A percentile compares a stretch with the other conserved stretches of the same genome.
phyloP scores from a whole-genome alignment of 2,797 vertebrate species.

The Sarcoramphus papa region DNA sequence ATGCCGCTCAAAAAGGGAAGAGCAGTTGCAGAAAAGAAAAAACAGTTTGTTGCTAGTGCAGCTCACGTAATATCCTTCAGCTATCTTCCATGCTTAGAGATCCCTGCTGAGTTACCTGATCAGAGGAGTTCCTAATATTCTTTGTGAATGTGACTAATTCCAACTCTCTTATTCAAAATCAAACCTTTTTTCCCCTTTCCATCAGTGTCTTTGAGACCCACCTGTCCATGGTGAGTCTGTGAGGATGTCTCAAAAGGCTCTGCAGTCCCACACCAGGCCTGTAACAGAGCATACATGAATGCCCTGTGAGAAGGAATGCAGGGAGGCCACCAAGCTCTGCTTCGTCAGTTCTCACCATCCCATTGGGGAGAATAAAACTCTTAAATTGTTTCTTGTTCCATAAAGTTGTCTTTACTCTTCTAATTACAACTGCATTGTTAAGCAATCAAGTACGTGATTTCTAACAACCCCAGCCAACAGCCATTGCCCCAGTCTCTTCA shows the following conservation, averaged over 20 bases:
- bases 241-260: background rate
- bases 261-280: background rate
- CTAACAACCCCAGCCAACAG: background rate
- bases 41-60: background rate
- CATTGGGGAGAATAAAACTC: background rate
- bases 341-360: background rate
- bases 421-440: conserved; percentile 46
- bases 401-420: conserved; percentile 48
- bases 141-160: background rate
- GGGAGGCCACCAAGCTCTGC: background rate
- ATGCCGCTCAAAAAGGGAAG: background rate
- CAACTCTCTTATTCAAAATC: background rate
- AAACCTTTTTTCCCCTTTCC: background rate
- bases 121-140: background rate
- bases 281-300: background rate
- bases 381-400: conserved; percentile 19
- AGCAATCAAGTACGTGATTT: conserved; percentile 35
- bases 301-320: background rate
- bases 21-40: background rate
- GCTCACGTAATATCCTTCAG: background rate
- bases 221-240: background rate
- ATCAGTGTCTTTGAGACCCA: background rate
- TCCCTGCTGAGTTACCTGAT: background rate
- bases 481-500: background rate
- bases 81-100: background rate